These are phyloP conservation scores for Microvelia longipes DNA, from an alignment of 1,140 invertebrate species.

Conservation along the genomic window DNA sequence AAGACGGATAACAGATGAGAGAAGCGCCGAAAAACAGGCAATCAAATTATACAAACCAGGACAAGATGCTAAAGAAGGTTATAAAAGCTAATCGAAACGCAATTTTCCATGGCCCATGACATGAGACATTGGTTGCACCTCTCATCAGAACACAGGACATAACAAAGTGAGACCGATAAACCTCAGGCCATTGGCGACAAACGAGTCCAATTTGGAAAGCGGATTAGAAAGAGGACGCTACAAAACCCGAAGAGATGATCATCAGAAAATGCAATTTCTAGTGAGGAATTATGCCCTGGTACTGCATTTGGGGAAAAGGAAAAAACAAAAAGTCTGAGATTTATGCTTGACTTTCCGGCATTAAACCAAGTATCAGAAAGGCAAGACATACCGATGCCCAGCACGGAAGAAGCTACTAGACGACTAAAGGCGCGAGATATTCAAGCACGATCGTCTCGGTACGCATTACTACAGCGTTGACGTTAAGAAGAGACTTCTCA, in stretches of 20 bases:
- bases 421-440: background rate
- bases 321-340: background rate
- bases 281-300: background rate
- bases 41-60: too few relatives aligned
- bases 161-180: too few relatives aligned
- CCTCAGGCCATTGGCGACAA: too few relatives aligned
- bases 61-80: too few relatives aligned
- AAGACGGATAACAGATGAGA: too few relatives aligned
- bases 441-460: background rate
- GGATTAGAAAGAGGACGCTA: background rate
- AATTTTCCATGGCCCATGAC: too few relatives aligned
- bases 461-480: background rate
- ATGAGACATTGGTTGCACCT: too few relatives aligned
- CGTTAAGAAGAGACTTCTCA: background rate
- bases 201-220: too few relatives aligned
- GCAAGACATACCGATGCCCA: background rate
- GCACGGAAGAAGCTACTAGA: background rate
- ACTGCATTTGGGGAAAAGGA: background rate
- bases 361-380: background rate
- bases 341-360: background rate
- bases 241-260: background rate
- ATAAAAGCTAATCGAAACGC: too few relatives aligned
- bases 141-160: too few relatives aligned
- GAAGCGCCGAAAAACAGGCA: too few relatives aligned
- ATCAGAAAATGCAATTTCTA: background rate